phyloP scores from a whole-genome alignment of 2,888 invertebrate species.

The Synergus itoensis region DNA sequence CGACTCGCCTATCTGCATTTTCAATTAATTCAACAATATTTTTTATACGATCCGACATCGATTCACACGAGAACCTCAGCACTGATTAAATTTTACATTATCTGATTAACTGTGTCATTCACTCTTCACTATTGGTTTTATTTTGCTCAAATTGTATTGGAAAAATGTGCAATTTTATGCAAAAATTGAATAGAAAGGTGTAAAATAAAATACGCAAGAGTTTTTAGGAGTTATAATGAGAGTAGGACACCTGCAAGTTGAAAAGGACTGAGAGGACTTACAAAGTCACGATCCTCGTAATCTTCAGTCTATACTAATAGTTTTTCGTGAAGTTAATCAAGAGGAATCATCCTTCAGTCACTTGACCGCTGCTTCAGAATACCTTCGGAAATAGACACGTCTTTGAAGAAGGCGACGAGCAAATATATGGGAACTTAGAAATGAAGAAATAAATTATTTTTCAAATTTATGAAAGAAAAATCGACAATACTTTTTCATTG shows the following conservation, averaged over 20 bases:
- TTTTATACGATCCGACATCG: not conserved
- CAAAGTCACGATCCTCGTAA: constrained; percentile 1
- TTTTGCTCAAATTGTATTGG: not conserved
- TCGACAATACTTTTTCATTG: too few relatives aligned
- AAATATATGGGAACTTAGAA: not conserved
- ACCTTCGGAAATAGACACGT: not conserved
- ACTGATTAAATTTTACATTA: not conserved
- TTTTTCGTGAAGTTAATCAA: not conserved
- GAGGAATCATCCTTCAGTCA: not conserved
- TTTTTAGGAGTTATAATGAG: too few relatives aligned
- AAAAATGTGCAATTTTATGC: too few relatives aligned
- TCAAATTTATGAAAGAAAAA: not conserved
- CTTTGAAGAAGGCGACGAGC: not conserved
- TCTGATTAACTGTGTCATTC: not conserved
- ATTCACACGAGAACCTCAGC: not conserved
- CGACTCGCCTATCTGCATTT: constrained; percentile 10
- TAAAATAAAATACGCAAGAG: too few relatives aligned
- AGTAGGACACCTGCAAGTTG: not conserved
- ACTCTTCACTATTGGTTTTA: not conserved
- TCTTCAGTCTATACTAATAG: not conserved
- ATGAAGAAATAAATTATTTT: not conserved
- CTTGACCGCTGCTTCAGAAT: not conserved
- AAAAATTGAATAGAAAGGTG: too few relatives aligned
- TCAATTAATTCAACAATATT: not conserved
- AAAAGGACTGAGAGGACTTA: not conserved